These are phyloP conservation scores for Neocloeon triangulifer DNA, from an alignment of 1,140 invertebrate species.

Conservation along the genomic window DNA sequence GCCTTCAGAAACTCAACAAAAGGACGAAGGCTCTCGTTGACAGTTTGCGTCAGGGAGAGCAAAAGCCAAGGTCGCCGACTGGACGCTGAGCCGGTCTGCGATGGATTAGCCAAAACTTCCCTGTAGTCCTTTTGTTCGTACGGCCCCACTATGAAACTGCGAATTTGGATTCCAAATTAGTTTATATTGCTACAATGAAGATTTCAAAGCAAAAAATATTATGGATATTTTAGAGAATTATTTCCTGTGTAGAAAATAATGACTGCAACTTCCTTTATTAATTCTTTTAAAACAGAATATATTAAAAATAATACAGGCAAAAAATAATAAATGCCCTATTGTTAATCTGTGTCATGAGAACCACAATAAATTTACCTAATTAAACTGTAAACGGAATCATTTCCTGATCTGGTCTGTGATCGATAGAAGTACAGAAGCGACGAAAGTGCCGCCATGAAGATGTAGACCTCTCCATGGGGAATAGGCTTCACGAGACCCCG, in stretches of 20 bases:
- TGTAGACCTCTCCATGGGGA: conserved; percentile 36
- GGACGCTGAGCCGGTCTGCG: not conserved
- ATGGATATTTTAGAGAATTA: too few relatives aligned
- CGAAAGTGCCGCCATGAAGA: conserved; percentile 34
- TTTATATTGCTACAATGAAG: too few relatives aligned
- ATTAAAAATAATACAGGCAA: too few relatives aligned
- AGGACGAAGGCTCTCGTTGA: not conserved
- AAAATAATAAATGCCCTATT: too few relatives aligned
- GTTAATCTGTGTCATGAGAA: not conserved
- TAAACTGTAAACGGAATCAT: conserved; percentile 38
- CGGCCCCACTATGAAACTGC: conserved; percentile 34
- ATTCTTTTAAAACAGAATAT: too few relatives aligned
- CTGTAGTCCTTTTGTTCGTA: conserved; percentile 22
- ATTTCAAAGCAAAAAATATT: too few relatives aligned
- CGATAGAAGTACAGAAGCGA: conserved; percentile 32
- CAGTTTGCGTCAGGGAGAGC: not conserved
- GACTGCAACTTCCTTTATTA: too few relatives aligned
- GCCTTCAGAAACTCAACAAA: conserved; percentile 21
- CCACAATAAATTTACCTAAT: conserved; percentile 20
- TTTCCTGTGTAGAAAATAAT: too few relatives aligned
- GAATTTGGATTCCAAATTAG: too few relatives aligned
- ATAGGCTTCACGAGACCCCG: conserved; percentile 34
- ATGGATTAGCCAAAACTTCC: not conserved
- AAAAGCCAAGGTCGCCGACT: too few relatives aligned
- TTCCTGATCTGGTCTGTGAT: conserved; percentile 18